Base-by-base conservation (phyloP, 1,140 invertebrate genomes). In the Holotrichia oblita region DNA sequence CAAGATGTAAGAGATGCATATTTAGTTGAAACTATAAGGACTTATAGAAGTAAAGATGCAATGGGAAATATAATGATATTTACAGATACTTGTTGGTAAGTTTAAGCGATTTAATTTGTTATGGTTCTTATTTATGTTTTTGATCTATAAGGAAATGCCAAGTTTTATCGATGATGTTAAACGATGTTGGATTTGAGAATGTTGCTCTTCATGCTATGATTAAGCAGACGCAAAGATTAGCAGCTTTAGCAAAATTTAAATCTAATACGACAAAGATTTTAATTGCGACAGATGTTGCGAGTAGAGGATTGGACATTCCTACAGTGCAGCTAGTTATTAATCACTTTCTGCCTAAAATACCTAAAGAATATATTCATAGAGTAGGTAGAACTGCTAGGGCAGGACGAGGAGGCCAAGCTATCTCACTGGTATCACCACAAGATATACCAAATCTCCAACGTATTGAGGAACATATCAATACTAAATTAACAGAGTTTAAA, bases 311-410 rank as follows among this genome's bases (percentile, higher is more conserved):
- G 22, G 95, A 97, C 83, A 96, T 97, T 85, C 94, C 94, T 3
- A 91, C 93, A 76, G 97, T 99, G 3, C 92, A 98, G 85, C 88
- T 99, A 78, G 95, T 99, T 0, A 92, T 99, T 0, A 99, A 99
- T 89, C 96, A 98, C 85, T 94, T 94, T 82, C 91, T 99, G 81
- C 98, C 98, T 0, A 93, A 93, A 77, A 91, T 94, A 79, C 92
- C 95, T 0, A 98, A 97, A 85, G 96, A 98, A 84, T 99, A 99
- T 87, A 94, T 99, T 83, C 98, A 99, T 88, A 91, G 98, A 83
- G 98, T 99, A 17, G 98, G 98, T 44, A 90, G 98, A 84, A 99
- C 98, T 73, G 98, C 98, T 6, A 90, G 98, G 84, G 97, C 97
- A 20, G 97, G 97, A 0, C 89, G 95, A 82, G 90, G 89, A 72